Conservation (phyloP, 2,888 invertebrate species). For the Drosophila borborema region DNA sequence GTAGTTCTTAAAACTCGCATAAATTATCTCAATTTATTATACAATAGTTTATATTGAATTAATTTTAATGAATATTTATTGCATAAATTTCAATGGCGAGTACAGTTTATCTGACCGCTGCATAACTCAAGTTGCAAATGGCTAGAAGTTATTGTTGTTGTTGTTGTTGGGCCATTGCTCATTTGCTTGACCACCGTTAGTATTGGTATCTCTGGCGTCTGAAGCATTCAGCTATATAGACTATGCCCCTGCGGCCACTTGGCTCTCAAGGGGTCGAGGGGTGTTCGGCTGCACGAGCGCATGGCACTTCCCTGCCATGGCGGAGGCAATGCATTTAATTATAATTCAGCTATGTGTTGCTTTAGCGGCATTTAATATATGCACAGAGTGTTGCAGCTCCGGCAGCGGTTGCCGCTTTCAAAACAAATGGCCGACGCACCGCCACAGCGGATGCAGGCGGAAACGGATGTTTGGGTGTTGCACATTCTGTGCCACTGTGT, state of each 20-base stretch:
- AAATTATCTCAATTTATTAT: not conserved
- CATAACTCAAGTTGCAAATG: constrained; percentile 16
- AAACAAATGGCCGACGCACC: constrained; percentile 71
- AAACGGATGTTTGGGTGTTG: constrained; percentile 80
- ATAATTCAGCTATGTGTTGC: constrained; percentile 57
- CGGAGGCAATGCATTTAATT: constrained; percentile 56
- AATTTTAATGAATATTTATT: constrained; percentile 4
- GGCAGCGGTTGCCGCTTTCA: constrained; percentile 65
- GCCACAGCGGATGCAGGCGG: constrained; percentile 73
- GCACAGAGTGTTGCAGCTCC: constrained; percentile 64
- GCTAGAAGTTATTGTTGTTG: constrained; percentile 5
- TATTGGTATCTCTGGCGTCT: constrained; percentile 12
- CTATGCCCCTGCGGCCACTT: not conserved
- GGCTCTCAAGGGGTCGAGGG: not conserved
- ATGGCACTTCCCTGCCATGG: constrained; percentile 20
- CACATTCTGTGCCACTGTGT: constrained; percentile 58
- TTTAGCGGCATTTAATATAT: constrained; percentile 73
- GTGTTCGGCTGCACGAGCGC: not conserved
- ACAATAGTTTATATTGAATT: not conserved
- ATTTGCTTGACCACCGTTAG: constrained; percentile 33
- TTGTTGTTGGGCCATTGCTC: constrained; percentile 31
- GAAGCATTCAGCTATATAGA: constrained; percentile 11
- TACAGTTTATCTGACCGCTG: constrained; percentile 11
- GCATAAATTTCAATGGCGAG: not conserved
- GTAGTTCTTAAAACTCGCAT: not conserved